These are phyloP conservation scores for Ormia ochracea DNA, from an alignment of 2,888 invertebrate species.

Conservation along the genomic window DNA sequence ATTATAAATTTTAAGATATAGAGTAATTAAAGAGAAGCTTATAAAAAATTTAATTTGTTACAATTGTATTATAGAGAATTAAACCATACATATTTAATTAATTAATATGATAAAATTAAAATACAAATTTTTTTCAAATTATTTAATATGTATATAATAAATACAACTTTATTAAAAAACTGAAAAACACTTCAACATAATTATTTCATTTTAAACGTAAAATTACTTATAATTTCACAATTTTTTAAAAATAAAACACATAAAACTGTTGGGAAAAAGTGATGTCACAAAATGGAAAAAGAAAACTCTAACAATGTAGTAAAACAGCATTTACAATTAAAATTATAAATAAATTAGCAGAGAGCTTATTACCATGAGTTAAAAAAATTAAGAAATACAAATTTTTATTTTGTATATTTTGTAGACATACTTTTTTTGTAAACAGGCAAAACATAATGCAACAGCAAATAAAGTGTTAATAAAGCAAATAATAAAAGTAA, in stretches of 20 bases:
- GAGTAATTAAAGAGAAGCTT: not conserved
- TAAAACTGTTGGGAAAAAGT: not conserved
- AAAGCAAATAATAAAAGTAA: not conserved
- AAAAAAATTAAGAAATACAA: not conserved
- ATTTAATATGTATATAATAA: constrained; percentile 25
- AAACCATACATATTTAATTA: not conserved
- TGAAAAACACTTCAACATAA: not conserved
- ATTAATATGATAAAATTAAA: not conserved
- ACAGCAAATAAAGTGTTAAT: not conserved
- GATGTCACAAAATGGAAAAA: not conserved
- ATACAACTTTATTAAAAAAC: no score
- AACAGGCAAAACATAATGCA: not conserved
- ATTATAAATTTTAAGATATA: not conserved
- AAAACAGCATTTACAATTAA: constrained; percentile 36
- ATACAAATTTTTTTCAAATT: not conserved
- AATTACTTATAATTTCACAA: not conserved
- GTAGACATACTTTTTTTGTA: not conserved
- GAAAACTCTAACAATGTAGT: not conserved
- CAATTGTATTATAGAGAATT: constrained; percentile 51
- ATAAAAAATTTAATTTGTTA: constrained; percentile 38
- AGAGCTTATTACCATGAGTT: not conserved
- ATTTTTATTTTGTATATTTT: constrained; percentile 13
- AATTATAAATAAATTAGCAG: constrained; percentile 3
- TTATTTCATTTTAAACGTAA: not conserved
- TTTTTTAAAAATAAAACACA: not conserved